Conservation (phyloP, 2,113 vertebrate species). For the Marmota monax region DNA sequence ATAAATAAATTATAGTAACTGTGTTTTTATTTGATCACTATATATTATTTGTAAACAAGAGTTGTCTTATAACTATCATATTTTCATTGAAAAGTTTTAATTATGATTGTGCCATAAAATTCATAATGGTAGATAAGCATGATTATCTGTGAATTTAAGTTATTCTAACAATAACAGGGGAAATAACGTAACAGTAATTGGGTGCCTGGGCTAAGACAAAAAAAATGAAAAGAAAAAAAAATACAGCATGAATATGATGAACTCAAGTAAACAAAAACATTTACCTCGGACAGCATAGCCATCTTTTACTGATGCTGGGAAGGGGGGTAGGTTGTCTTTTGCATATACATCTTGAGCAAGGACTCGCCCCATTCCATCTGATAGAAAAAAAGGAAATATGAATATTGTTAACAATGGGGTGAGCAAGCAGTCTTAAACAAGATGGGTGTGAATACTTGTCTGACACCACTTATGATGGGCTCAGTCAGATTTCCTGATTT, state of each 20-base stretch:
- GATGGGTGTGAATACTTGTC: neutral
- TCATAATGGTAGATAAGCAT: neutral
- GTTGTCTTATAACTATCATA: neutral
- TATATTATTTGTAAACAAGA: conserved; percentile 1
- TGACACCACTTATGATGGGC: neutral
- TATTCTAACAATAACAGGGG: conserved; percentile 26
- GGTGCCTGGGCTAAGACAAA: conserved; percentile 19
- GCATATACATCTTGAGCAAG: conserved; percentile 99
- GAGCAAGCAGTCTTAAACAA: conserved; percentile 8
- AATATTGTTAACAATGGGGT: neutral
- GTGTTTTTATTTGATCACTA: neutral
- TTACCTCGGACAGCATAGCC: conserved; percentile 99
- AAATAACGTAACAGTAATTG: conserved; percentile 17
- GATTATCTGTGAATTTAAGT: conserved; percentile 32
- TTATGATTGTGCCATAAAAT: conserved; percentile 20
- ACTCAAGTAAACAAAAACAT: conserved; percentile 43
- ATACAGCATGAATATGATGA: neutral
- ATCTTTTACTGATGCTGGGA: conserved; percentile 99
- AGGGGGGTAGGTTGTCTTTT: conserved; percentile 99
- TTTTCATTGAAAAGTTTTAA: conserved; percentile 37
- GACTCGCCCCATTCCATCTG: conserved; percentile 99
- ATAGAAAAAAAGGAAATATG: conserved; percentile 35
- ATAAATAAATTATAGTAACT: neutral
- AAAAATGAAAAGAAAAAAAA: conserved; percentile 48
- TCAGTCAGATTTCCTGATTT: conserved; percentile 35